These are phyloP conservation scores for Vulpes vulpes DNA, from an alignment of 2,113 vertebrate genomes.

Conservation along the genomic window DNA sequence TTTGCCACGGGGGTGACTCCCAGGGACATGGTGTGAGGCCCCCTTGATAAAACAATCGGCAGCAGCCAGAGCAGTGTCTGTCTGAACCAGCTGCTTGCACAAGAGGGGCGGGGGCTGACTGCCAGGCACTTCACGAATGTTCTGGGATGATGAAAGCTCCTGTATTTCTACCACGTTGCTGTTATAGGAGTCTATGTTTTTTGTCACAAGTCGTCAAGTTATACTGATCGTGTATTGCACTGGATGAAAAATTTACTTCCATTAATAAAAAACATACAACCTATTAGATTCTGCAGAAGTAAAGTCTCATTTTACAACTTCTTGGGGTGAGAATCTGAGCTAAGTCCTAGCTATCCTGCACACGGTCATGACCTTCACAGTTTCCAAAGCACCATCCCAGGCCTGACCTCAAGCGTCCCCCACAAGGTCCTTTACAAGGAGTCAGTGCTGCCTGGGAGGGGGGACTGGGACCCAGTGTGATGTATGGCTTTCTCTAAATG, in stretches of 20 bases:
- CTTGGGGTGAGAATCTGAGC: not conserved
- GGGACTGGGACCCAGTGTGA: not conserved
- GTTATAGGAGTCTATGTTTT: not conserved
- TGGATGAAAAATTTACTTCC: not conserved
- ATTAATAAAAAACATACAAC: not conserved
- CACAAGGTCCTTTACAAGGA: not conserved
- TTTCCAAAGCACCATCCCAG: not conserved
- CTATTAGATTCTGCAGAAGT: not conserved
- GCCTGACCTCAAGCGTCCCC: not conserved
- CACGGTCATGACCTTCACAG: not conserved
- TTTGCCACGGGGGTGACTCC: not conserved
- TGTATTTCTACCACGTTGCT: not conserved
- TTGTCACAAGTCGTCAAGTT: not conserved
- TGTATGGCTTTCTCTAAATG: not conserved
- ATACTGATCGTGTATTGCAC: not conserved
- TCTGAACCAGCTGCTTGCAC: not conserved
- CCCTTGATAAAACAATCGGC: fast-evolving
- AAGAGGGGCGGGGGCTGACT: not conserved
- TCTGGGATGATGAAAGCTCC: not conserved
- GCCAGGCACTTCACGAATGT: not conserved
- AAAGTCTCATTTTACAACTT: not conserved
- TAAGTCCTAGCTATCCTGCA: not conserved
- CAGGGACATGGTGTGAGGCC: not conserved
- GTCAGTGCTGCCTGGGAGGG: not conserved
- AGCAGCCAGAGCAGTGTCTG: not conserved